These are phyloP conservation scores for Podocnemis expansa DNA, from an alignment of 2,113 vertebrate species.

Conservation along the genomic window DNA sequence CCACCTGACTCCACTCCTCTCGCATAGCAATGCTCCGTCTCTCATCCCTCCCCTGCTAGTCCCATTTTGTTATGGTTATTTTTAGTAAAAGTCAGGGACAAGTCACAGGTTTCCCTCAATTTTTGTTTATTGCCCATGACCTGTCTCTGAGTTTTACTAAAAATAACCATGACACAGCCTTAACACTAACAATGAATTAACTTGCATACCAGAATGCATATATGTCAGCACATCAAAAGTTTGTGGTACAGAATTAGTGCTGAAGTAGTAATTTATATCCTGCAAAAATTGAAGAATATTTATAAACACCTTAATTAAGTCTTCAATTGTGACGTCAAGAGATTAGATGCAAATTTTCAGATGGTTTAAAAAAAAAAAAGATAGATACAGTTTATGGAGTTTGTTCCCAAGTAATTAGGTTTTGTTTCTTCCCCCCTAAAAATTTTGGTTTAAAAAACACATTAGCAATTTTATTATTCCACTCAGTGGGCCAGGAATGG, in stretches of 20 bases:
- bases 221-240: neutral
- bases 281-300: neutral
- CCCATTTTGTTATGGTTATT: too few relatives aligned
- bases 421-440: neutral
- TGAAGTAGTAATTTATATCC: neutral
- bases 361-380: neutral
- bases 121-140: too few relatives aligned
- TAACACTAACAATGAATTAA: neutral
- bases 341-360: neutral
- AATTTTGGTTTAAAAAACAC: too few relatives aligned
- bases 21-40: too few relatives aligned
- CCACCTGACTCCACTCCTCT: too few relatives aligned
- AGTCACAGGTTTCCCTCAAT: too few relatives aligned
- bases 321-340: neutral
- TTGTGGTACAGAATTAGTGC: neutral
- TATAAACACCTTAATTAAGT: fast-evolving
- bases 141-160: too few relatives aligned
- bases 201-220: neutral
- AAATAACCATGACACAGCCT: too few relatives aligned
- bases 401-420: neutral
- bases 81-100: too few relatives aligned
- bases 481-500: too few relatives aligned
- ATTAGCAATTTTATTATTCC: too few relatives aligned
- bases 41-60: too few relatives aligned
- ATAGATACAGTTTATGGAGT: neutral